Evolutionary conservation across 2,797 vertebrate genomes (phyloP), one percentile per base, ranked within the genome.

Genomic region (Paguma larvata): DNA sequence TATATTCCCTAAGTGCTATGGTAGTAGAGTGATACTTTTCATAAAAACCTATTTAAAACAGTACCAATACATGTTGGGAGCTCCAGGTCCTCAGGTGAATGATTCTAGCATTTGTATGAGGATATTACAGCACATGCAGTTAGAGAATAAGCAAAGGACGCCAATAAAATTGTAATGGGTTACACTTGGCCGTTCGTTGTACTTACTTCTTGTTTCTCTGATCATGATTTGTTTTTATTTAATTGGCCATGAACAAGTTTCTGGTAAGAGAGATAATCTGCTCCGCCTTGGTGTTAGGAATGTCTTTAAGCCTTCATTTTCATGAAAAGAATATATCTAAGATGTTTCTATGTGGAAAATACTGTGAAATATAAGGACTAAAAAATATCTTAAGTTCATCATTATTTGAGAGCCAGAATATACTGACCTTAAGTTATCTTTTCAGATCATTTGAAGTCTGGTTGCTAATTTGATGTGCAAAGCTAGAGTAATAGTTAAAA

Each of bases 261-360:
- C 34, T 80, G 75, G 34, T 94, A 23, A 89, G n/a, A 75, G 51
- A 38, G 38, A 38, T 38, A 38, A 48, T 5, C 53, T 91, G 59
- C 25, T 79, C 15, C 15, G 86, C 27, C 89, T 51, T 70, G 75
- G 41, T 79, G 62, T 59, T 94, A 75, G 25, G 38, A 75, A 73
- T 86, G 48, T 88, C 67, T 63, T 95, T 85, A 91, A 93, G 65
- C 9, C 25, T 94, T 95, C 91, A 72, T 6, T 94, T 97, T 94
- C 12, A 27, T 92, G 18, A 80, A 59, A 95, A 12, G 23, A 68
- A 62, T 94, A 32, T 48, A 80, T 84, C 72, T 32, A 89, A 94
- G 16, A 82, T 65, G 46, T 32, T 97, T 95, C 3, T 70, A 87
- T 79, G 86, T 97, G 34, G 44, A 75, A 93, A 89, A 78, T 80